phyloP scores from a whole-genome alignment of 2,888 invertebrate species.

The Ephialtes manifestator region DNA sequence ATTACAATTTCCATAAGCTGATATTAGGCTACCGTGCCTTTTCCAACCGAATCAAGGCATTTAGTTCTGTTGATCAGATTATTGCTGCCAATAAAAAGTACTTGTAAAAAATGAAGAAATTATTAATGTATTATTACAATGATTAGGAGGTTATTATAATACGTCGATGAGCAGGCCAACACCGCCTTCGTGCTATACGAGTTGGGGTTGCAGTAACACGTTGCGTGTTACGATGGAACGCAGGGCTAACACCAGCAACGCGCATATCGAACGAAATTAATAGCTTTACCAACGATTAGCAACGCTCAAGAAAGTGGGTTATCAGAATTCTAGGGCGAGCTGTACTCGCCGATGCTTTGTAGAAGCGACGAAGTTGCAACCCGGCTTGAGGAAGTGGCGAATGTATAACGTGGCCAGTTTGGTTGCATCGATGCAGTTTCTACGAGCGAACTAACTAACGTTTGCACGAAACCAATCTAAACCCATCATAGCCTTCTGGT shows the following conservation, averaged over 20 bases:
- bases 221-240: slow-evolving; percentile 46
- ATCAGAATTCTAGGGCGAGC: slow-evolving; percentile 48
- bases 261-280: slow-evolving; percentile 60
- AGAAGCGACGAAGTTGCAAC: background rate
- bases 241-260: slow-evolving; percentile 4
- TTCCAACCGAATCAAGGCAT: too few species aligned
- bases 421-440: slow-evolving; percentile 26
- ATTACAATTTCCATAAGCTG: too few species aligned
- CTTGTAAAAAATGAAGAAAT: background rate
- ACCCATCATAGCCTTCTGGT: slow-evolving; percentile 7
- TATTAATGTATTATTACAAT: background rate
- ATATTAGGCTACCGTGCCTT: too few species aligned
- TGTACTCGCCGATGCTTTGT: slow-evolving; percentile 1
- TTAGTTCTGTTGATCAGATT: too few species aligned
- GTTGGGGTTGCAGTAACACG: slow-evolving; percentile 22
- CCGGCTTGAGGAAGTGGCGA: background rate
- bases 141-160: slow-evolving; percentile 11
- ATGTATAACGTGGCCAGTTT: slow-evolving; percentile 14
- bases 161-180: background rate
- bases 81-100: too few species aligned
- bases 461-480: slow-evolving; percentile 42
- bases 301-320: slow-evolving; percentile 57
- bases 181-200: background rate
- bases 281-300: slow-evolving; percentile 61
- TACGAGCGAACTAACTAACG: slow-evolving; percentile 35